Evolutionary conservation across 2,113 vertebrate species (phyloP).

Genomic region (Callionymus lyra): DNA sequence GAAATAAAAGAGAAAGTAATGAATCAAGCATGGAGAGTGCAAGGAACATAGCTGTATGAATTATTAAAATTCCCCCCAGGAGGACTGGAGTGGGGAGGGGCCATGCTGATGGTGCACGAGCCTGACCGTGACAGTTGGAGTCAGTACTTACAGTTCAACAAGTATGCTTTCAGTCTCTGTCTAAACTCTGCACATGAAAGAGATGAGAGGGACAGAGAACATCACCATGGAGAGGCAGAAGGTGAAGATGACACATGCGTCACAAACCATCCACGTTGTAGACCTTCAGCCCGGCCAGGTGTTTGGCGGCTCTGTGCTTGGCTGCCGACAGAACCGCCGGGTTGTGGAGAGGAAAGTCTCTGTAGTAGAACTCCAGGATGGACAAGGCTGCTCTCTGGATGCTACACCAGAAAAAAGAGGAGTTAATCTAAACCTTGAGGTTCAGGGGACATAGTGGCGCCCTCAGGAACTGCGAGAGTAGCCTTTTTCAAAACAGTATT

Average conservation of each 20-base stretch:
- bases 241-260: neutral
- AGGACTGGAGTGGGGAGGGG: constrained; percentile 1
- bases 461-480: too few relatives aligned
- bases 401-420: constrained; percentile 51
- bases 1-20: too few relatives aligned
- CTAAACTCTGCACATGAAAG: constrained; percentile 57
- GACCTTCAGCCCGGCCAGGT: constrained; percentile 86
- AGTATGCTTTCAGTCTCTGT: constrained; percentile 69
- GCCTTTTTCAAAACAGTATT: too few relatives aligned
- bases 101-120: constrained; percentile 7
- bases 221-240: neutral
- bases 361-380: constrained; percentile 90
- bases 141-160: constrained; percentile 70
- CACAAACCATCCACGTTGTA: constrained; percentile 80
- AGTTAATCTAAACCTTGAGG: too few relatives aligned
- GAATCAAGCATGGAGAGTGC: too few relatives aligned
- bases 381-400: constrained; percentile 88
- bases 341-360: constrained; percentile 88
- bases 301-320: constrained; percentile 82
- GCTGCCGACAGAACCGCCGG: constrained; percentile 79
- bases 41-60: too few relatives aligned
- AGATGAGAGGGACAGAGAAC: constrained; percentile 9
- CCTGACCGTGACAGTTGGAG: too few relatives aligned
- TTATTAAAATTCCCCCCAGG: too few relatives aligned
- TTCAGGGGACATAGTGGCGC: too few relatives aligned